Evolutionary conservation across 1,140 invertebrate species (phyloP), one percentile per base, ranked within the genome.

Genomic region (Pollicipes pollicipes): DNA sequence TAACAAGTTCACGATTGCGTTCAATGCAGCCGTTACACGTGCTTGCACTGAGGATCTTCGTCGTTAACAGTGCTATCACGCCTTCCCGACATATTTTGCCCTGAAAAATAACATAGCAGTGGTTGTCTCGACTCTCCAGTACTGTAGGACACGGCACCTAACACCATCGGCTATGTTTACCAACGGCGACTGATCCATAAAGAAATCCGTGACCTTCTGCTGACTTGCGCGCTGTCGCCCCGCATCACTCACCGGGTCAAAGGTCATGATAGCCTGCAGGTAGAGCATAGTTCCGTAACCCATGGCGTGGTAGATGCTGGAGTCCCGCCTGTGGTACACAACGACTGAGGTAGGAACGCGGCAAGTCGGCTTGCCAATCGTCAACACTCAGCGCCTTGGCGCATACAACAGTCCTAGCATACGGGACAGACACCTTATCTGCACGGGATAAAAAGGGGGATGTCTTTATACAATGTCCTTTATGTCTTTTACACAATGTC

Each of bases 251-350:
- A 90, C 88, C 79, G 85, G 84, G 78, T 97, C 93, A 78, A 96
- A 92, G 0, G 94, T 97, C 76, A 98, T 85, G 74, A 95, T 87
- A 0, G 94, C 94, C 79, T 96, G 92, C 10, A 97, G 84, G 78
- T 92, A 97, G 73, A 89, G 82, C 78, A 98, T 94, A 26, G 93
- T 90, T 1, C 89, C 86, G 73, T 88, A 85, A 0, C 93, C 93
- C n/a, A 97, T 79, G 0, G 93, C 88, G 81, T 97, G 95, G 77
- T 97, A 97, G 81, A 96, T 88, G 74, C 92, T 95, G 45, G 83
- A 84, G 37, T 88, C 82, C 27, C 89, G 86, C 84, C 89, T 91
- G 78, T 81, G 37, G 70, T 69, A 68, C 35, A 72, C 29, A 66
- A 30, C 71, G 3, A 73, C 69, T 68, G 72, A 37, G 58, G 29